These are phyloP conservation scores for Odontomachus brunneus DNA, from an alignment of 1,140 invertebrate genomes.

Conservation along the genomic window DNA sequence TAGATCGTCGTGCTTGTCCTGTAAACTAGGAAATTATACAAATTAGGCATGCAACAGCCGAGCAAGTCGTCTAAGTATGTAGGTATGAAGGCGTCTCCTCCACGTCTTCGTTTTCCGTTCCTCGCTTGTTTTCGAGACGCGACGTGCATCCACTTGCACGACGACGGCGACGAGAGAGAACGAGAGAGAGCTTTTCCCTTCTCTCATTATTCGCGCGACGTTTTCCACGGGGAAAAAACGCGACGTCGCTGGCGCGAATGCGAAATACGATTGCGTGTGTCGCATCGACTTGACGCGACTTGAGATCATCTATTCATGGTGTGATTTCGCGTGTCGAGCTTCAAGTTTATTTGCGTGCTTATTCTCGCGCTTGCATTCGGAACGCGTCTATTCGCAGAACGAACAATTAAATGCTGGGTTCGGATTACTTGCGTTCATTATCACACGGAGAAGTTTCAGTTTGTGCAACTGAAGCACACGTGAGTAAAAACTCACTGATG, in stretches of 20 bases:
- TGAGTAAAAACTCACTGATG: too few species aligned
- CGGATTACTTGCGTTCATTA: slow-evolving; percentile 7
- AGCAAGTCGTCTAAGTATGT: slow-evolving; percentile 23
- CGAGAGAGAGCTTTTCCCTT: slow-evolving; percentile 31
- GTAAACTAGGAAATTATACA: slow-evolving; percentile 62
- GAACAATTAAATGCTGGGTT: slow-evolving; percentile 12
- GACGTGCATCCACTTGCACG: slow-evolving; percentile 16
- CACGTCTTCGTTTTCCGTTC: background rate
- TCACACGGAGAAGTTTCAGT: too few species aligned
- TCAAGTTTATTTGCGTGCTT: too few species aligned
- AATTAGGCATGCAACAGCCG: slow-evolving; percentile 45
- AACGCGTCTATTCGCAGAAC: too few species aligned
- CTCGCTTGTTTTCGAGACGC: slow-evolving; percentile 21
- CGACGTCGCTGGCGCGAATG: slow-evolving; percentile 29
- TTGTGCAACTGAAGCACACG: too few species aligned
- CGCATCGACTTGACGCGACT: slow-evolving; percentile 8
- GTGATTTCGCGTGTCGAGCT: too few species aligned
- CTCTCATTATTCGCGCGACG: background rate
- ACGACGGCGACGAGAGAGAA: too few species aligned
- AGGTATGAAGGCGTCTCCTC: background rate
- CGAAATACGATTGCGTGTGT: slow-evolving; percentile 51
- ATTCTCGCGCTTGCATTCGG: too few species aligned
- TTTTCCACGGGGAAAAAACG: slow-evolving; percentile 16
- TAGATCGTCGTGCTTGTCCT: slow-evolving; percentile 60
- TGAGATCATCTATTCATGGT: background rate